These are phyloP conservation scores for Drosophila pseudotakahashii DNA, from an alignment of 2,888 invertebrate species.

Conservation along the genomic window DNA sequence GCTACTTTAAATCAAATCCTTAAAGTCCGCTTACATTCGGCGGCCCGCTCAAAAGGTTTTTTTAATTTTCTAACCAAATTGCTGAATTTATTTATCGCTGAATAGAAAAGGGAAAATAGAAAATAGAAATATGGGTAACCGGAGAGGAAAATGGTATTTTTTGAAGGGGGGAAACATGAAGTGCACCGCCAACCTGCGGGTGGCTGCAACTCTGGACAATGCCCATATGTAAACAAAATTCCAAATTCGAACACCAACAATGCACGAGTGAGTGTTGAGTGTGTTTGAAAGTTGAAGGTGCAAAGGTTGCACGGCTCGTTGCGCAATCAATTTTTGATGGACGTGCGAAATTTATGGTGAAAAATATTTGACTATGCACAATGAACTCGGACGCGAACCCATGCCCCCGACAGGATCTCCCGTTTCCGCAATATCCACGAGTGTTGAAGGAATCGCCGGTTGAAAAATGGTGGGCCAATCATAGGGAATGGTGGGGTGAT, in stretches of 20 bases:
- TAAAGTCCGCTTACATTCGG: too few relatives aligned
- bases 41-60: too few relatives aligned
- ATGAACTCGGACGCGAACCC: conserved; percentile 50
- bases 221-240: conserved; percentile 62
- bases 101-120: neutral
- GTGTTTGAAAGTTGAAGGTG: conserved; percentile 43
- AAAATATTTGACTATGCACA: conserved; percentile 81
- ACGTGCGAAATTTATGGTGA: conserved; percentile 81
- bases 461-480: neutral
- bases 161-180: neutral
- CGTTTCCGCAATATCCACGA: conserved; percentile 7
- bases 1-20: neutral
- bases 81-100: neutral
- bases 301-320: conserved; percentile 46
- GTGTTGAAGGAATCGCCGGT: conserved; percentile 15
- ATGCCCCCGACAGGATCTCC: conserved; percentile 4
- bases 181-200: conserved; percentile 23
- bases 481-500: neutral
- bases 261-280: conserved; percentile 29
- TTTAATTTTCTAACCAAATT: conserved; percentile 11
- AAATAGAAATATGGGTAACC: conserved; percentile 2
- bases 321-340: conserved; percentile 80
- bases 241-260: conserved; percentile 43
- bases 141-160: conserved; percentile 1
- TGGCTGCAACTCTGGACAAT: conserved; percentile 52